Base-by-base conservation (phyloP, 2,888 invertebrate genomes). In the Coenonympha arcania region DNA sequence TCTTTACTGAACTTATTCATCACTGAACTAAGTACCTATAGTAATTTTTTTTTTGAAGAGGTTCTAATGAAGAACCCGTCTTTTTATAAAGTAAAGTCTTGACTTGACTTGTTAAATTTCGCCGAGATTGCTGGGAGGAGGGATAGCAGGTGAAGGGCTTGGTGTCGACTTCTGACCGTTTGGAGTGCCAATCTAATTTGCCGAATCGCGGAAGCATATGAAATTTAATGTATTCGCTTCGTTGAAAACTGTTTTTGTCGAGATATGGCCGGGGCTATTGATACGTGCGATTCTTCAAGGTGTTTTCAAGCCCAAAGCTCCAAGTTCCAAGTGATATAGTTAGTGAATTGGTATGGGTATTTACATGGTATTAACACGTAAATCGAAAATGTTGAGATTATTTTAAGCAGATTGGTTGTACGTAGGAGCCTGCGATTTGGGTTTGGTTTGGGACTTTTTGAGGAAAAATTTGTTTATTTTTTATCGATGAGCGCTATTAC, bases 101-200 rank as follows among this genome's bases (percentile, higher is more conserved):
- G 55, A 63, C 66, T 58, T 57, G n/a, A 13, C 62, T 69, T 78
- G 76, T 76, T 72, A 78, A 81, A 83, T 74, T 73, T 72, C 55
- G 61, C 60, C 64, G 66, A 68, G 71, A 74, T 77, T 74, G 75
- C 73, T 63, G 69, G 68, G 71, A 71, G 75, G 74, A 68, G 64
- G 71, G 63, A 64, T 65, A 61, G 65, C 75, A 69, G 64, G 62
- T 72, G 68, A 72, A 79, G 77, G 72, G 69, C 71, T 61, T 74
- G 74, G 75, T 77, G 80, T 80, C 81, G 79, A 73, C 76, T 79
- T 79, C 81, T 84, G 85, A 85, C 85, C 86, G 86, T 71, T 79
- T 79, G 65, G 73, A 85, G 83, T 79, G 75, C 72, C 73, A 76
- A 81, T 82, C 80, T 85, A 81, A 85, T 85, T 85, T 84, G 73